These are phyloP conservation scores for Centropristis striata DNA, from an alignment of 2,113 vertebrate genomes.

Conservation along the genomic window DNA sequence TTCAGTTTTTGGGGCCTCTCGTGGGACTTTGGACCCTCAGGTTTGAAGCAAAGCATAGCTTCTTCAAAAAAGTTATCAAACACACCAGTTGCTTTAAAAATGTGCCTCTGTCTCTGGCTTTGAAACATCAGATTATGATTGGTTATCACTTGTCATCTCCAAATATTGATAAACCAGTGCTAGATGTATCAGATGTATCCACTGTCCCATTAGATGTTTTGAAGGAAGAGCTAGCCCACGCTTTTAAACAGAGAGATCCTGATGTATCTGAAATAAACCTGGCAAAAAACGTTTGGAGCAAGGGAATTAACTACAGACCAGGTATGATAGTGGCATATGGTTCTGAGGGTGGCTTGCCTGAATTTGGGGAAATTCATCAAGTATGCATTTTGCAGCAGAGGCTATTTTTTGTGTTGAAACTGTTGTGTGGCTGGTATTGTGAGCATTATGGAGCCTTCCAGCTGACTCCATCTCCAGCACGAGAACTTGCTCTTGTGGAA, in stretches of 20 bases:
- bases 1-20: slow-evolving; percentile 3
- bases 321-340: too few species aligned
- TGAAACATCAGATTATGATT: slow-evolving; percentile 37
- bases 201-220: slow-evolving; percentile 17
- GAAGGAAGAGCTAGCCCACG: slow-evolving; percentile 7
- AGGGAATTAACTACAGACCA: too few species aligned
- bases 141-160: slow-evolving; percentile 22
- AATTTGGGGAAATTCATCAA: slow-evolving; percentile 48
- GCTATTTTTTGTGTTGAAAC: slow-evolving; percentile 29
- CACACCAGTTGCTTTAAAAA: too few species aligned
- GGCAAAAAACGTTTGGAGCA: background rate
- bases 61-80: slow-evolving; percentile 22
- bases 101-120: slow-evolving; percentile 18
- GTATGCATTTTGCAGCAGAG: slow-evolving; percentile 34
- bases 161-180: background rate
- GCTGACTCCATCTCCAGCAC: slow-evolving; percentile 30
- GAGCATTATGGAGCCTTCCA: slow-evolving; percentile 36
- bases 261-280: too few species aligned
- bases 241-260: slow-evolving; percentile 9
- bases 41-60: slow-evolving; percentile 22
- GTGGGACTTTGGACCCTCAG: slow-evolving; percentile 20
- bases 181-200: slow-evolving; percentile 8
- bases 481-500: slow-evolving; percentile 25
- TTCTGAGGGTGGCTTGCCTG: slow-evolving; percentile 27
- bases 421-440: slow-evolving; percentile 39